Evolutionary conservation across 2,888 invertebrate species (phyloP).

Genomic region (Volucella zonaria): DNA sequence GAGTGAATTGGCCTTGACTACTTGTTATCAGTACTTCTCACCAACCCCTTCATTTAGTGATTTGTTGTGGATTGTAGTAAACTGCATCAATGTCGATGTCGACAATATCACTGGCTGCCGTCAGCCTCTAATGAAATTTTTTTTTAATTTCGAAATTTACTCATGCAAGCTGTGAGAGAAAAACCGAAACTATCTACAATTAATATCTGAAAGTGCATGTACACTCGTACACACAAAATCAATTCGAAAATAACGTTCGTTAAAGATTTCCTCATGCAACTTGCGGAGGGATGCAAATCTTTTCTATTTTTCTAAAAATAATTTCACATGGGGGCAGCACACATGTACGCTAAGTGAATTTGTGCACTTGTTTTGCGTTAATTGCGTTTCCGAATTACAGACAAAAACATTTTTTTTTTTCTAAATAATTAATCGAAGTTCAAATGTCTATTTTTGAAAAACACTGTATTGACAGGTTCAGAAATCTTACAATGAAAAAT

Average conservation of each 20-base stretch:
- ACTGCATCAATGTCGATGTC: conserved; percentile 9
- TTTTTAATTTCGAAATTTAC: conserved; percentile 6
- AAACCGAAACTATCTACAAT: conserved; percentile 22
- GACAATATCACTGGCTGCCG: conserved; percentile 36
- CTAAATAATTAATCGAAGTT: conserved; percentile 37
- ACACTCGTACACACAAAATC: conserved; percentile 28
- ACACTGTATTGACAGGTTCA: no score
- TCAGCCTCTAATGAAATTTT: conserved; percentile 50
- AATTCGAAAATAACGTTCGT: conserved; percentile 20
- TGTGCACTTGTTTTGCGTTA: conserved; percentile 50
- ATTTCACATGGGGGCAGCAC: conserved; percentile 26
- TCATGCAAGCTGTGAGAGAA: background rate
- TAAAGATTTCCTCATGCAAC: background rate
- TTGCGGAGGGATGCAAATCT: conserved; percentile 13
- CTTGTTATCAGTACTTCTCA: conserved; percentile 75
- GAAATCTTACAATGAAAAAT: no score
- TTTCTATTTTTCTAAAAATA: conserved; percentile 37
- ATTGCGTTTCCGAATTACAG: conserved; percentile 61
- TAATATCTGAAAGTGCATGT: conserved; percentile 34
- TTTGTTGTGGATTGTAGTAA: conserved; percentile 55
- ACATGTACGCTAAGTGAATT: conserved; percentile 43
- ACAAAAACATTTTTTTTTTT: background rate
- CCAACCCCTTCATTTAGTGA: conserved; percentile 29
- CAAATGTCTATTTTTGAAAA: no score
- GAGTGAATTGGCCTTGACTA: conserved; percentile 76